Evolutionary conservation across 2,113 vertebrate species (phyloP), one percentile per base, ranked within the genome.

Genomic region (Prunella fulvescens): DNA sequence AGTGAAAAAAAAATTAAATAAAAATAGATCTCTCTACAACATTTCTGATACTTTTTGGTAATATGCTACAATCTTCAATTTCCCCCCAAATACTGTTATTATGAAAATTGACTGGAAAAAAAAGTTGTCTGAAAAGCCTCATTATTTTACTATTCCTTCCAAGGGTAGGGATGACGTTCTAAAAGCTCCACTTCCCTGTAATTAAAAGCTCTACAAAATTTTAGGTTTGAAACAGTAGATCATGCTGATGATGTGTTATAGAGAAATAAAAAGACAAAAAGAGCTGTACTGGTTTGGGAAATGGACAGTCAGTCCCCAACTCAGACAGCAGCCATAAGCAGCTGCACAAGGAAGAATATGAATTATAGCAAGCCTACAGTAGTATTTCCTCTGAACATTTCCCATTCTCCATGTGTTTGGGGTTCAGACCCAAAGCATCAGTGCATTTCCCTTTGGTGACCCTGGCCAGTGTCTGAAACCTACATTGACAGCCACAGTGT

Each of bases 181-280:
- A 91, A 96, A 93, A 92, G 90, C 90, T 78, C 87, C 37, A 20
- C 81, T 95, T 86, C 90, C 71, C 92, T 95, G 89, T 90, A 97
- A 93, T 96, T 95, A 92, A 85, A 88, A 91, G 86, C 96, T 93
- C 94, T 95, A 60, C 73, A 97, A 93, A 96, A 95, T 95, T 90
- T 84, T 87, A 96, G 96, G 94, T 77, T 92, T 93, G 89, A 96
- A 96, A 91, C 53, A 86, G 91, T 78, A 77, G 58, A 48, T 80
- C 60, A 82, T 9, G 14, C 39, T 85, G 92, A 93, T 81, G 51
- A 73, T 40, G 22, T 95, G 76, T 74, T 94, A 90, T 77, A 95
- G 80, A 86, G 86, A 95, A 94, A 85, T 70, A 81, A 88, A 62
- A 81, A 81, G 64, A 86, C 70, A 96, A 93, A 93, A 80, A 71